Base-by-base conservation (phyloP, 2,888 invertebrate species). In the Phyllotreta cruciferae region DNA sequence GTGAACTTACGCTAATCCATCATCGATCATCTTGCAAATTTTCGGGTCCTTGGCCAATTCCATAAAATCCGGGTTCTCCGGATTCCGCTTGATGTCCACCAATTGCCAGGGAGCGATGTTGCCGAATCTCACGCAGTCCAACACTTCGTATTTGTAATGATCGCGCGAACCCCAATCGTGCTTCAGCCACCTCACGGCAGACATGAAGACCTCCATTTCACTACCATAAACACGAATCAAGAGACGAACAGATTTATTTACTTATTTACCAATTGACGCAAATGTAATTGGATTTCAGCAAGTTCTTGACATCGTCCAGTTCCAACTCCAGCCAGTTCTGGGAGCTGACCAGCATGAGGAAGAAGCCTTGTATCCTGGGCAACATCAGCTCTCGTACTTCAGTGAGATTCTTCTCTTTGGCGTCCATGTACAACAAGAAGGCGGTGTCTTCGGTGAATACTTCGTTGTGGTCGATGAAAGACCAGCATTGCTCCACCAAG, bases 61-160 rank as follows among this genome's bases (percentile, higher is more conserved):
- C 70, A 88, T 82, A 69, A 93, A 87, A 74, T 91, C 90, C 0
- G 86, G 85, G 73, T 89, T 89, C 74, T 90, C 89, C 0, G 88
- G 88, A 75, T 90, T 91, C 24, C 90, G 83, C 70, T 90, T 89
- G 50, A 93, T 87, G 66, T 92, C 91, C 0, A 92, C 89, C 35
- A 93, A 83, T 74, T 92, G 90, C 89, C 92, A 91, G 0, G 92
- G 90, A 0, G 90, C 89, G 73, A 93, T 88, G 44, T 92, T 84
- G 0, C 92, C 90, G 75, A 93, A 93, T 35, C 93, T 85, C 0
- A 93, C 86, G 76, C 90, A 90, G 1, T 84, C 83, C 80, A 92
- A 83, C 0, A 93, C 83, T 6, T 88, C 85, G 0, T 86, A 80
- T 14, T 88, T 82, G 66, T 83, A 75, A 13, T 81, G 78, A 13